A percentile compares a stretch with the other conserved stretches of the same genome.
Conservation (phyloP, 2,113 vertebrate species). For the Microtus montanus region DNA sequence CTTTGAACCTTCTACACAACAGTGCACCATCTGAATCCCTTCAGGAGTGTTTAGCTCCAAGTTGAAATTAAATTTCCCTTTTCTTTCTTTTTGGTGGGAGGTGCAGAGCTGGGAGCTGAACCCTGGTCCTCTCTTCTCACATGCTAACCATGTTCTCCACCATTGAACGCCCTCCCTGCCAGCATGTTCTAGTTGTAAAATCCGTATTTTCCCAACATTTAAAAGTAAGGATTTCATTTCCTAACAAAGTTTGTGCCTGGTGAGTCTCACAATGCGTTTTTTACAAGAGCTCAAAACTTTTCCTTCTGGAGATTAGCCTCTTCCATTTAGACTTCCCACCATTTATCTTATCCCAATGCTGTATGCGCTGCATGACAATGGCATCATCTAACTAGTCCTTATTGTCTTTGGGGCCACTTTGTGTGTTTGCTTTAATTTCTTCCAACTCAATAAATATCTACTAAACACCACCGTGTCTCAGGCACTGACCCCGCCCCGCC, state of each 20-base stretch:
- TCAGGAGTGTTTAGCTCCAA: background rate
- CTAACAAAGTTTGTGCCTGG: background rate
- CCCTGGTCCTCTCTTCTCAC: background rate
- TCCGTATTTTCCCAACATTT: background rate
- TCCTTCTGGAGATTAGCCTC: slow-evolving; percentile 2
- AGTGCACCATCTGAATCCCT: background rate
- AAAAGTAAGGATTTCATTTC: slow-evolving; percentile 31
- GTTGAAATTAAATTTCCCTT: background rate
- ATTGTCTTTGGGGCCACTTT: slow-evolving; percentile 7
- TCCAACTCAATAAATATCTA: slow-evolving; percentile 2
- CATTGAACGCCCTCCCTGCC: background rate
- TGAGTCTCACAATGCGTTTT: background rate
- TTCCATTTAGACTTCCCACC: background rate
- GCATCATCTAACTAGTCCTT: slow-evolving; percentile 54
- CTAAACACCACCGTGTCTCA: background rate
- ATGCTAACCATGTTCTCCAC: background rate
- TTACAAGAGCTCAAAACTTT: slow-evolving; percentile 25
- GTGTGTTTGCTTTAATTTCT: background rate
- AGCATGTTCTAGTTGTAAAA: background rate
- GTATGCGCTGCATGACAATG: slow-evolving; percentile 35
- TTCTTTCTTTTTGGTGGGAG: background rate
- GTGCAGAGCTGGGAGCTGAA: background rate
- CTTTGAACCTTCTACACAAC: background rate
- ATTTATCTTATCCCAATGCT: slow-evolving; percentile 26
- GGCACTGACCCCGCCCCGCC: background rate